phyloP scores from a whole-genome alignment of 2,113 vertebrate genomes.

The Aleadryas rufinucha region DNA sequence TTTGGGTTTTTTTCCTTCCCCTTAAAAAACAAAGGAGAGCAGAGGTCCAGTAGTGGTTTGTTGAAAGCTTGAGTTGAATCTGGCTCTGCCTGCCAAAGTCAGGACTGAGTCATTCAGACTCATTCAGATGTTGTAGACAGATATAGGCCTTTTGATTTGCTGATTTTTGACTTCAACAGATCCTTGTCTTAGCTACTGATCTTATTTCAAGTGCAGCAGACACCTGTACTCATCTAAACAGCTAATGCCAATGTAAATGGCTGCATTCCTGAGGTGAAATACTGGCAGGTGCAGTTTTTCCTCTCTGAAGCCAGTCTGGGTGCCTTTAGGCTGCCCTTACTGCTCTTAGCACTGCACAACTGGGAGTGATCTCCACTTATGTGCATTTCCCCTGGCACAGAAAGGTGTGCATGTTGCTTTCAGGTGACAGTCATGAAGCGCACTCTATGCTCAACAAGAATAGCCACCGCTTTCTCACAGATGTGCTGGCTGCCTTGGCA shows the following conservation, averaged over 20 bases:
- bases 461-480: neutral
- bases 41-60: neutral
- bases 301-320: neutral
- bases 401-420: neutral
- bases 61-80: neutral
- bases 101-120: neutral
- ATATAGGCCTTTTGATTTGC: neutral
- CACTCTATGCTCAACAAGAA: neutral
- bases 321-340: neutral
- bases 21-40: neutral
- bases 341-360: neutral
- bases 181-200: neutral
- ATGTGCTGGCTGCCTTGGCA: neutral
- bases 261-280: neutral
- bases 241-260: neutral
- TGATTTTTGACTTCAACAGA: neutral
- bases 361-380: neutral
- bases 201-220: neutral
- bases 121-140: neutral
- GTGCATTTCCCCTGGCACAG: neutral
- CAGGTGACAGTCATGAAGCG: neutral
- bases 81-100: neutral
- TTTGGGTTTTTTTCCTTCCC: accelerated
- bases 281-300: neutral
- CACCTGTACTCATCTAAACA: neutral